Base-by-base conservation (phyloP, 2,888 invertebrate species). In the Crocallis elinguaria region DNA sequence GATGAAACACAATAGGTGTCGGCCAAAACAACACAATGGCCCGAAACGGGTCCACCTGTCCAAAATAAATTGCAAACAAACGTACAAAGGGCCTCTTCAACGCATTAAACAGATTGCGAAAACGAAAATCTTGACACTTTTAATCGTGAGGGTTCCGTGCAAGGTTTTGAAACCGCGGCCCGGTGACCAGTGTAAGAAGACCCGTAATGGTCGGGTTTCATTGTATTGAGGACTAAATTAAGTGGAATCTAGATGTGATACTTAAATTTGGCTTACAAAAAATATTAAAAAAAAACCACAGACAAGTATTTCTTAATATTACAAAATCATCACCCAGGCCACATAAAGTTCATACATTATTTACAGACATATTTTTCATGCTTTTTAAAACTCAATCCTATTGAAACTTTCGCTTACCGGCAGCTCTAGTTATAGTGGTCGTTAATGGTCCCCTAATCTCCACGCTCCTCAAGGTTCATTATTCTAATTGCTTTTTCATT, bases 401-500 rank as follows among this genome's bases (percentile, higher is more conserved):
- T n/a, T n/a, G 3, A n/a, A 25, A n/a, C 9, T 25, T 29, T 12
- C 29, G 11, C 32, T 7, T 5, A 14, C 11, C 19, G 7, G 16
- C 19, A 57, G 73, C 9, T 74, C 74, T 38, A 21, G n/a, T 6
- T 60, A 58, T 11, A 41, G 11, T 67, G 73, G 80, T 27, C 49
- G 9, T 36, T 1, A 30, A 51, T 53, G 33, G 60, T 50, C 52
- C 67, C 70, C 71, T 63, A 60, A 59, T 64, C 60, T 64, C 64
- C 63, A 73, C 70, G 71, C 66, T 69, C 82, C 84, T 85, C 77
- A 83, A 57, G 81, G 79, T 86, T 88, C 87, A 89, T 89, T 89
- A 89, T 88, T 73, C 68, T 76, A 77, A 77, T 77, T 76, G 77
- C 73, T 77, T 75, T 63, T 86, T 85, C 84, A 84, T 84, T 82